A percentile compares a stretch with the other conserved stretches of the same genome.
phyloP scores from a whole-genome alignment of 2,888 invertebrate species.

The Xestia rhomboidea region DNA sequence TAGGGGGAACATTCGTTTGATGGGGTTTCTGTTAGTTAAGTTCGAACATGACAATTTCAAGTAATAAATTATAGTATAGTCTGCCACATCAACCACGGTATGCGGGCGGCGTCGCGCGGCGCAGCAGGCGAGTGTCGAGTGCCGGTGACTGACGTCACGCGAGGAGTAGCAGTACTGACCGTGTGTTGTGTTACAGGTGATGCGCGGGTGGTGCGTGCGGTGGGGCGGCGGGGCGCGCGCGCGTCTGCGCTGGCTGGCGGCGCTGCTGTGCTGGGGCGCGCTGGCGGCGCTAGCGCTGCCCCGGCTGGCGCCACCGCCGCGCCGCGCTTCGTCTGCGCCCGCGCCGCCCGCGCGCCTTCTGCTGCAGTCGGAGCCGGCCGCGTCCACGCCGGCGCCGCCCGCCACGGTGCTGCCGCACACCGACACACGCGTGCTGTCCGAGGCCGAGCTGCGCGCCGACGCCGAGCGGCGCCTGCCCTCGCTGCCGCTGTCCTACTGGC shows the following conservation, averaged over 20 bases:
- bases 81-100: conserved; percentile 16
- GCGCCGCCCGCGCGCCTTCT: conserved; percentile 73
- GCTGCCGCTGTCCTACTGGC: conserved; percentile 96
- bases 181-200: conserved; percentile 75
- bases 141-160: not conserved
- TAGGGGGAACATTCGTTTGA: conserved; percentile 27
- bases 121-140: conserved; percentile 24
- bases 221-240: conserved; percentile 78
- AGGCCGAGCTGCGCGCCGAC: conserved; percentile 94
- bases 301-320: conserved; percentile 76
- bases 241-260: conserved; percentile 84
- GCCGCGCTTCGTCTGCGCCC: conserved; percentile 68
- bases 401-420: conserved; percentile 70
- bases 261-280: conserved; percentile 85
- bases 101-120: conserved; percentile 31
- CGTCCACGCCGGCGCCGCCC: conserved; percentile 69
- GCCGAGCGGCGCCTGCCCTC: conserved; percentile 95
- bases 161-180: not conserved
- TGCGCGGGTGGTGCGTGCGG: conserved; percentile 83
- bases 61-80: conserved; percentile 39
- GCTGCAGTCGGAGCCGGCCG: conserved; percentile 77
- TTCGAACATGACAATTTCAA: conserved; percentile 33
- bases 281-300: conserved; percentile 82
- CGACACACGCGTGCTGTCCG: conserved; percentile 88
- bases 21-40: conserved; percentile 41